phyloP scores from a whole-genome alignment of 2,113 vertebrate species.

The Plecturocebus donacophilus region DNA sequence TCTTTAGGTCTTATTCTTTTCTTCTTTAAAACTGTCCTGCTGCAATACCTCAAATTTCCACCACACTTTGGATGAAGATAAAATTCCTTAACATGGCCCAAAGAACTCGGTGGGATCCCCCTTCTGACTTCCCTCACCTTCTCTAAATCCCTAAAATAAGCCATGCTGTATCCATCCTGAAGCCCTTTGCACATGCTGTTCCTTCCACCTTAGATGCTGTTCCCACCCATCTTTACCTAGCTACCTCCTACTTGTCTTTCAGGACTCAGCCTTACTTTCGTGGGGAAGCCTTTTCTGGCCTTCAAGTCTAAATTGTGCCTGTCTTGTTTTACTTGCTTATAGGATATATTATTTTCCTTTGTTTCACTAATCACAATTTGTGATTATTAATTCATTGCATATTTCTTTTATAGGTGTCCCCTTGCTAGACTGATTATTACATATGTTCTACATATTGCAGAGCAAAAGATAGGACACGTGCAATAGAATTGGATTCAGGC shows the following conservation, averaged over 20 bases:
- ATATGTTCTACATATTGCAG: neutral
- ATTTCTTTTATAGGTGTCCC: neutral
- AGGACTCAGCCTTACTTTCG: neutral
- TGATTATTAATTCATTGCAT: neutral
- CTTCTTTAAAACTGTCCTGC: neutral
- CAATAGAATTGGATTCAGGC: rapidly evolving
- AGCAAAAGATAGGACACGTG: neutral
- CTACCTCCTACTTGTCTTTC: neutral
- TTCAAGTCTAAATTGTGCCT: neutral
- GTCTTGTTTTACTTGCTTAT: neutral
- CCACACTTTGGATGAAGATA: neutral
- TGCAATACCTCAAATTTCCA: neutral
- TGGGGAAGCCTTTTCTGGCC: neutral
- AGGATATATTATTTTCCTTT: neutral
- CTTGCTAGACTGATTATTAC: neutral
- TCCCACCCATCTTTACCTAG: neutral
- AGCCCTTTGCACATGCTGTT: rapidly evolving
- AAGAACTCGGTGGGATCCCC: too few relatives aligned
- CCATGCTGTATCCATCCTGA: neutral
- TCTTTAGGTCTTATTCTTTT: neutral
- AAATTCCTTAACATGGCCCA: neutral
- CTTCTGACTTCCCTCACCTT: neutral
- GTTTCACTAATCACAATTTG: neutral
- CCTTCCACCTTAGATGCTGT: neutral
- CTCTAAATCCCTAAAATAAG: neutral